Base-by-base conservation (phyloP, 1,140 invertebrate genomes). In the Patella vulgata region DNA sequence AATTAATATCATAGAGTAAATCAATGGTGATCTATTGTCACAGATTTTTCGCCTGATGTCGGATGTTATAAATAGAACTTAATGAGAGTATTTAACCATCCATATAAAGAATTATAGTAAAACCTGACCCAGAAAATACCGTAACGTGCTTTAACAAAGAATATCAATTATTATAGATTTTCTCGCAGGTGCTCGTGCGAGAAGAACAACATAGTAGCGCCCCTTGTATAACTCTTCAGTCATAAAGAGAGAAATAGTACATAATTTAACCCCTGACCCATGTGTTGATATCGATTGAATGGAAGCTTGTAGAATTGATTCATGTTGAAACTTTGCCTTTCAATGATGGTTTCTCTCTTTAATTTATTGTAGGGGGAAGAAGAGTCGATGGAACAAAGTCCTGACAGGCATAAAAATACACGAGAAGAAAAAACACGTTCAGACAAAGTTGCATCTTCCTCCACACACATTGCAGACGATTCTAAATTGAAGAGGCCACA, bases 371-470 rank as follows among this genome's bases (percentile, higher is more conserved):
- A 79, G 73, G 72, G 73, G 59, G 74, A 79, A 61, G 74, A 77
- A 54, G 67, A 75, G 68, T 73, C 73, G 60, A 75, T 75, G 77
- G 74, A 72, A 72, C 74, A 79, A 63, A 70, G 70, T 59, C 69
- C 73, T 71, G 68, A 61, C 58, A 56, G 70, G 36, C 51, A 63
- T 61, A 70, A 74, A 53, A 30, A 56, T 40, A 47, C 59, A 52
- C 58, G 54, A 50, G 50, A 69, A 42, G 51, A 47, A 58, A 30
- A 36, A 19, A 54, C 54, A 48, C 33, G 61, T 46, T 31, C 54
- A 59, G 61, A 50, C 64, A 54, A 36, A 46, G 44, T 51, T 36
- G 40, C 48, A 36, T n/a, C 63, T 36, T 42, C 47, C 28, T 43
- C 25, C 30, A 51, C 48, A 9, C 46, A 31, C 27, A 28, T n/a